Percentiles rank a stretch among this genome's conserved stretches.
phyloP scores from a whole-genome alignment of 2,797 vertebrate genomes.

The Falco concolor region DNA sequence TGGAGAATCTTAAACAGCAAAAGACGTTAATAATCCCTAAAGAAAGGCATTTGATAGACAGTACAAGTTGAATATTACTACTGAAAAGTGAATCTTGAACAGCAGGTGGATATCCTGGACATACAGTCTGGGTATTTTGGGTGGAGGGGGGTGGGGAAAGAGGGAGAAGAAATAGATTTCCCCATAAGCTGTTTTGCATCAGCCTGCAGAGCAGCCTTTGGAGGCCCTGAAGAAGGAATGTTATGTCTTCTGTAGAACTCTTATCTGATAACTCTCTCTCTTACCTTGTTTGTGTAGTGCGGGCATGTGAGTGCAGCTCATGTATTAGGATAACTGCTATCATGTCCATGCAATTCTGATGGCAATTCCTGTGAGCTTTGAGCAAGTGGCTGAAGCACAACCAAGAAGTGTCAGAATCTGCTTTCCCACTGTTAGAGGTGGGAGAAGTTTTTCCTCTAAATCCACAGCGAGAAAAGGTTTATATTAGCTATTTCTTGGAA shows the following conservation, averaged over 20 bases:
- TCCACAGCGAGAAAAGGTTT: not conserved
- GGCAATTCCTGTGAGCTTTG: not conserved
- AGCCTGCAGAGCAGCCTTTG: not conserved
- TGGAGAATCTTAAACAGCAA: not conserved
- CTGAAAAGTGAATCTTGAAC: not conserved
- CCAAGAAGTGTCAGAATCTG: not conserved
- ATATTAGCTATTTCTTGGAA: not conserved
- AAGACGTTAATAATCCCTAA: not conserved
- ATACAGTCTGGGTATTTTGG: not conserved
- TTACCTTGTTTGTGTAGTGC: rapidly evolving
- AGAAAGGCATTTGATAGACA: not conserved
- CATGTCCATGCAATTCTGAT: not conserved
- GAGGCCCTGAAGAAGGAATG: not conserved
- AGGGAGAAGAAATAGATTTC: not conserved
- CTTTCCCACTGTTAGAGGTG: not conserved
- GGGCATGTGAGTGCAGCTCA: not conserved
- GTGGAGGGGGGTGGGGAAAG: not conserved
- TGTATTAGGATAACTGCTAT: not conserved
- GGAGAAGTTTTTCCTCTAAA: not conserved
- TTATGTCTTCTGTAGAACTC: not conserved
- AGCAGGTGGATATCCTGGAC: not conserved
- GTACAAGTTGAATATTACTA: not conserved
- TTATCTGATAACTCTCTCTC: not conserved
- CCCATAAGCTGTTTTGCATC: not conserved
- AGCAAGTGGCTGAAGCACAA: not conserved